Evolutionary conservation across 2,113 vertebrate species (phyloP).

Genomic region (Ochotona princeps): DNA sequence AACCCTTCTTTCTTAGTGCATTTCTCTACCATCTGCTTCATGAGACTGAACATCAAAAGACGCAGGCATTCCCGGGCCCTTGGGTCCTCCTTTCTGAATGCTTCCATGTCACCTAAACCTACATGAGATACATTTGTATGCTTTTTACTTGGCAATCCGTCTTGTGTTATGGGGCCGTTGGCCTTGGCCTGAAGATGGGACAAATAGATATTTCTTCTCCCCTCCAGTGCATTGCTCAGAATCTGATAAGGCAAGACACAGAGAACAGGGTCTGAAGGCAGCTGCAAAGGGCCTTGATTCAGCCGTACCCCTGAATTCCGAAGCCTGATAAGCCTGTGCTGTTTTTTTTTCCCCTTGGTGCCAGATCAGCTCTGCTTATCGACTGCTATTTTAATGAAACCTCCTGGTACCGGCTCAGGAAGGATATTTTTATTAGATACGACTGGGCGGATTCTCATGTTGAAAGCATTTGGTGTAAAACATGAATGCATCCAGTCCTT

Average conservation of each 20-base stretch:
- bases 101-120: background rate
- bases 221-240: background rate
- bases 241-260: constrained; percentile 28
- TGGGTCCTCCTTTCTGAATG: background rate
- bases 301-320: constrained; percentile 38
- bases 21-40: background rate
- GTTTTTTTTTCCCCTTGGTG: constrained; percentile 7
- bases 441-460: constrained; percentile 73
- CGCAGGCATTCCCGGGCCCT: background rate
- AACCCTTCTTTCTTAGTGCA: background rate
- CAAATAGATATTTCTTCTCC: background rate
- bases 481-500: constrained; percentile 59
- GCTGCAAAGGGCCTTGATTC: constrained; percentile 35
- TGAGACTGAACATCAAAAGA: background rate
- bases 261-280: constrained; percentile 40
- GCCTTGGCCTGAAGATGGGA: background rate
- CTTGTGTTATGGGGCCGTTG: background rate
- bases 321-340: constrained; percentile 56
- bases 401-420: constrained; percentile 74
- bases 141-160: background rate
- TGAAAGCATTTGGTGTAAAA: constrained; percentile 79
- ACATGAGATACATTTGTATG: background rate
- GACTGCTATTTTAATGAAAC: constrained; percentile 76
- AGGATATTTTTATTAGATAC: constrained; percentile 78
- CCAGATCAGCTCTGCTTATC: constrained; percentile 67